These are phyloP conservation scores for Pseudonaja textilis DNA, from an alignment of 2,113 vertebrate genomes.

Conservation along the genomic window DNA sequence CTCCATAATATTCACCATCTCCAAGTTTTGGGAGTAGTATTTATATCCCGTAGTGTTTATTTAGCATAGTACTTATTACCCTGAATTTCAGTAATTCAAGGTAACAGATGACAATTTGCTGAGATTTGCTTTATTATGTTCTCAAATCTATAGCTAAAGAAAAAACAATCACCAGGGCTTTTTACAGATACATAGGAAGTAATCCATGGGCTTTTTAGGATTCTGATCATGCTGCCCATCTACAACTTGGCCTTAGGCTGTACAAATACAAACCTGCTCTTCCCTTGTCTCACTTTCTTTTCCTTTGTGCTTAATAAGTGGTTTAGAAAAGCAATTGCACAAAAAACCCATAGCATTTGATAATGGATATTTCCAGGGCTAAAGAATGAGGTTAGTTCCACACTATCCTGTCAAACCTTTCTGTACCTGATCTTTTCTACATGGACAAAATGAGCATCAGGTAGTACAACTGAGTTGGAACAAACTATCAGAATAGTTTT, in stretches of 20 bases:
- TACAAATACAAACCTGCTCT: not conserved
- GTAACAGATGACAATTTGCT: not conserved
- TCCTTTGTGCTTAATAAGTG: not conserved
- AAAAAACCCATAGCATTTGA: not conserved
- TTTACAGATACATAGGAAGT: not conserved
- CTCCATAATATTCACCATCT: not conserved
- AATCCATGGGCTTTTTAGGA: not conserved
- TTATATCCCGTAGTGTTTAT: not conserved
- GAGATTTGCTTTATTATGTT: not conserved
- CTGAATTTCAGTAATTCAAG: not conserved
- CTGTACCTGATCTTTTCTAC: not conserved
- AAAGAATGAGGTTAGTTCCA: not conserved
- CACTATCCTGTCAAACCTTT: not conserved
- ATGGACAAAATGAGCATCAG: not conserved
- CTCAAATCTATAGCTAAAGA: not conserved
- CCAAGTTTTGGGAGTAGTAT: not conserved
- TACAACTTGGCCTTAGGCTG: not conserved
- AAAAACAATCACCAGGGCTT: not conserved
- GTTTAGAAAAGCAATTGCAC: not conserved
- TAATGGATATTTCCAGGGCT: not conserved
- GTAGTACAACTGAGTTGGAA: not conserved
- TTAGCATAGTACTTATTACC: not conserved
- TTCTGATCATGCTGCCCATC: not conserved
- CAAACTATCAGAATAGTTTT: not conserved
- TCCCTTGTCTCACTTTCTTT: not conserved